A percentile compares a stretch with the other conserved stretches of the same genome.
Conservation (phyloP, 2,888 invertebrate species). For the Syrista parreyssii region DNA sequence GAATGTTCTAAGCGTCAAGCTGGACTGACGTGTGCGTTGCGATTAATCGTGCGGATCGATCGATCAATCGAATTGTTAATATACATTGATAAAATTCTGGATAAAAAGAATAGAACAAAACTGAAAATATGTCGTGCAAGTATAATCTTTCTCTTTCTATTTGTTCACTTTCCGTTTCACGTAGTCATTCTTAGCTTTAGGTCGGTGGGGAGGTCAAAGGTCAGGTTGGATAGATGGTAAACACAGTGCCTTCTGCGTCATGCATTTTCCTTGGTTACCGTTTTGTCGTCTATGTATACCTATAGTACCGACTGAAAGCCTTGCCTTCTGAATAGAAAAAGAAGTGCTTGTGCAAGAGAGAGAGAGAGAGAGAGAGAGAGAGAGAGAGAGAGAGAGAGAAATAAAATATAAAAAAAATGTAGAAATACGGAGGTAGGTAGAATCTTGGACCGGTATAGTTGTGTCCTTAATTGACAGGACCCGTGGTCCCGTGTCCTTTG, state of each 20-base stretch:
- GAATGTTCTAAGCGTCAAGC: too few species aligned
- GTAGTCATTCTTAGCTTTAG: neutral
- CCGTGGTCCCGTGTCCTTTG: conserved; percentile 55
- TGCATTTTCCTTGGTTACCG: neutral
- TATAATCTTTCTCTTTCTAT: neutral
- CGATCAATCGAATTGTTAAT: neutral
- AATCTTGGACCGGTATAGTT: conserved; percentile 64
- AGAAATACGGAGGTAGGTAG: conserved; percentile 45
- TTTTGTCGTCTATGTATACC: neutral
- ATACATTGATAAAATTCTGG: neutral
- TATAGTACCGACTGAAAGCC: neutral
- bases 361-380: conserved; percentile 10
- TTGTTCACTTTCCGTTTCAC: neutral
- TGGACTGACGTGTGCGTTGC: too few species aligned
- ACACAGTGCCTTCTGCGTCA: neutral
- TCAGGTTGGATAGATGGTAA: neutral
- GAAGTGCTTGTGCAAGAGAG: neutral
- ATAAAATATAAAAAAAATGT: conserved; percentile 23
- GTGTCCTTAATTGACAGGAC: conserved; percentile 66
- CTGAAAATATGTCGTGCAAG: neutral
- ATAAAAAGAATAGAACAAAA: neutral
- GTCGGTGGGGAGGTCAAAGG: neutral
- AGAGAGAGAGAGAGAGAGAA: conserved; percentile 39
- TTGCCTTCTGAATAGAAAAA: neutral
- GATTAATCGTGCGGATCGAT: neutral